Evolutionary conservation across 2,888 invertebrate species (phyloP).

Genomic region (Sesia apiformis): DNA sequence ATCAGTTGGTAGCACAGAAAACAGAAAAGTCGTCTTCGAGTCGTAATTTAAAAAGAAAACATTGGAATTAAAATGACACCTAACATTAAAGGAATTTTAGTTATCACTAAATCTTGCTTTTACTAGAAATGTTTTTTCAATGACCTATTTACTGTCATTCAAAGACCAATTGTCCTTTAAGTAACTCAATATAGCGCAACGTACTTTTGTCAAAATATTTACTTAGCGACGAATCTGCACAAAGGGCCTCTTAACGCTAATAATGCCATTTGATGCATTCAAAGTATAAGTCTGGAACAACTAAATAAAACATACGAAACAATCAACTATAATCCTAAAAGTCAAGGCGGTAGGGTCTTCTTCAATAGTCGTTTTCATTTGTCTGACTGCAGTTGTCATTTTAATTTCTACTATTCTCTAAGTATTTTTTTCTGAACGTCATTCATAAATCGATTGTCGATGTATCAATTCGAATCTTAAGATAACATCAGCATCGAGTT

Average conservation of each 20-base stretch:
- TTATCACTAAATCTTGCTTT: slow-evolving; percentile 1
- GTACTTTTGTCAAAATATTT: slow-evolving; percentile 72
- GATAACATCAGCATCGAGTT: slow-evolving; percentile 57
- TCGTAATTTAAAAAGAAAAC: no score
- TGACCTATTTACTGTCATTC: slow-evolving; percentile 31
- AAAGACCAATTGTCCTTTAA: slow-evolving; percentile 47
- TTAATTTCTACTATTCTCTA: slow-evolving; percentile 44
- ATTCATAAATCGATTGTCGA: slow-evolving; percentile 27
- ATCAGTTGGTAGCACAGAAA: no score
- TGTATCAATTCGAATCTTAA: slow-evolving; percentile 33
- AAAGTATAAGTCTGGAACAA: slow-evolving; percentile 34
- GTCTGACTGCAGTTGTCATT: slow-evolving; percentile 50
- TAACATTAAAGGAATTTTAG: not conserved
- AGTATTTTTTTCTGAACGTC: slow-evolving; percentile 36
- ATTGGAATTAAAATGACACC: not conserved
- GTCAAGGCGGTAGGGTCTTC: no score
- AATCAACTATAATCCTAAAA: no score
- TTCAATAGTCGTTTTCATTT: no score
- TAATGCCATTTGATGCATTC: slow-evolving; percentile 53
- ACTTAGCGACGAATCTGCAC: slow-evolving; percentile 46
- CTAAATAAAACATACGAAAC: no score
- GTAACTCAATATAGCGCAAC: slow-evolving; percentile 64
- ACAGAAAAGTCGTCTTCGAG: no score
- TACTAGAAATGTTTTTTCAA: slow-evolving; percentile 24
- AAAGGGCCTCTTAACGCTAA: slow-evolving; percentile 56